Evolutionary conservation across 2,113 vertebrate species (phyloP), one percentile per base, ranked within the genome.

Genomic region (Sinocyclocheilus anshuiensis): DNA sequence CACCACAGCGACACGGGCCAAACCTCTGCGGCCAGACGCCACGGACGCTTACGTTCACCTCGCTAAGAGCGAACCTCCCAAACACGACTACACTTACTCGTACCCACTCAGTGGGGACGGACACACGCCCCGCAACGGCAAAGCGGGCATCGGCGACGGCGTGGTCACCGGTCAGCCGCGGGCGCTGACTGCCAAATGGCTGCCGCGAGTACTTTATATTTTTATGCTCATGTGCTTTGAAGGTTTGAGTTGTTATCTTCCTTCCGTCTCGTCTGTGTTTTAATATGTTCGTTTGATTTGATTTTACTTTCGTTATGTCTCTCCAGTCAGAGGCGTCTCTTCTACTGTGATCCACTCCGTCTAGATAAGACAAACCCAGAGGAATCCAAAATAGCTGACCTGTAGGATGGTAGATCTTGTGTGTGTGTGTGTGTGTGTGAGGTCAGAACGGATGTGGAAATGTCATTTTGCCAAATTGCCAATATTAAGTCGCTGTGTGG

Each of bases 21-120:
- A 96, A 84, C 92, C 93, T 83, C 87, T 92, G 3, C 96, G 93
- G 83, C 57, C 90, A 0, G 95, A 95, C 6, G 94, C 95, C 69
- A 84, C 91, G 0, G 96, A 97, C 92, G 95, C 97, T 42, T 98
- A 97, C 0, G 95, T 97, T 67, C 96, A 95, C 87, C 97, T 98
- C 81, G 94, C 95, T 93, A 99, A 99, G 92, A 96, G 93, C 0
- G 96, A 97, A 77, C 91, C 92, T 48, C 94, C 96, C 1, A 99
- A 99, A 89, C 97, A 96, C 0, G 94, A 97, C 92, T 97, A 97
- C 93, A 95, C 94, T 80, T 98, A 97, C 74, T 96, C 97, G 1
- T 97, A 97, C 86, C 93, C 94, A 8, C 88, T 92, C 26, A 85
- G 89, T 86, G 91, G 91, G 26, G 90, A 90, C 4, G 57, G 86